These are phyloP conservation scores for Xanthia togata DNA, from an alignment of 2,888 invertebrate genomes.

Conservation along the genomic window DNA sequence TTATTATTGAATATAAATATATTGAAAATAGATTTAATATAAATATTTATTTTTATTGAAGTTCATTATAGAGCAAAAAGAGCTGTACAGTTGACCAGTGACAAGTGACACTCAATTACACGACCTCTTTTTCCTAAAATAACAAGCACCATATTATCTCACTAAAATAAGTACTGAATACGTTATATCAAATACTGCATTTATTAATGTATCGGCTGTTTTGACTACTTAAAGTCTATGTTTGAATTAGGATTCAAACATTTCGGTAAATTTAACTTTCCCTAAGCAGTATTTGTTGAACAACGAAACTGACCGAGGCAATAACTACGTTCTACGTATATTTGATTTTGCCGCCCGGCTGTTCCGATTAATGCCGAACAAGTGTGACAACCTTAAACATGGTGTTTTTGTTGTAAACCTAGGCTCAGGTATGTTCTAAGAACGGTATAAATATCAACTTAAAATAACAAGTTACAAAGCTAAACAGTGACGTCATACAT, in stretches of 20 bases:
- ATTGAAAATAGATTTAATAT: too few relatives aligned
- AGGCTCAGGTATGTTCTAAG: constrained; percentile 4
- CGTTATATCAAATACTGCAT: constrained; percentile 19
- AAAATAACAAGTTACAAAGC: constrained; percentile 35
- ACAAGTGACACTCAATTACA: constrained; percentile 12
- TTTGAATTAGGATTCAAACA: constrained; percentile 4
- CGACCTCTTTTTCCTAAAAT: constrained; percentile 35
- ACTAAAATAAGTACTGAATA: constrained; percentile 49
- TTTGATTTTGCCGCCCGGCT: not conserved
- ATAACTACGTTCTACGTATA: not conserved
- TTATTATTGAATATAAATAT: not conserved
- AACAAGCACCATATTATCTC: constrained; percentile 60
- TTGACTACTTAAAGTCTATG: not conserved
- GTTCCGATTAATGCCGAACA: not conserved
- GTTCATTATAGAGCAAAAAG: constrained; percentile 7
- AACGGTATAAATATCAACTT: constrained; percentile 11
- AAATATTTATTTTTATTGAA: too few relatives aligned
- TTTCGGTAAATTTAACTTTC: not conserved
- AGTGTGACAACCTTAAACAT: not conserved
- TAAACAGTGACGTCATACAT: constrained; percentile 34
- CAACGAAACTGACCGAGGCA: not conserved
- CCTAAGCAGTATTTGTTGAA: not conserved
- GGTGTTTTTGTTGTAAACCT: constrained; percentile 1
- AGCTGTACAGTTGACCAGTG: constrained; percentile 1
- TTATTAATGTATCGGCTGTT: not conserved